phyloP scores from a whole-genome alignment of 2,113 vertebrate genomes.

The Charina bottae region DNA sequence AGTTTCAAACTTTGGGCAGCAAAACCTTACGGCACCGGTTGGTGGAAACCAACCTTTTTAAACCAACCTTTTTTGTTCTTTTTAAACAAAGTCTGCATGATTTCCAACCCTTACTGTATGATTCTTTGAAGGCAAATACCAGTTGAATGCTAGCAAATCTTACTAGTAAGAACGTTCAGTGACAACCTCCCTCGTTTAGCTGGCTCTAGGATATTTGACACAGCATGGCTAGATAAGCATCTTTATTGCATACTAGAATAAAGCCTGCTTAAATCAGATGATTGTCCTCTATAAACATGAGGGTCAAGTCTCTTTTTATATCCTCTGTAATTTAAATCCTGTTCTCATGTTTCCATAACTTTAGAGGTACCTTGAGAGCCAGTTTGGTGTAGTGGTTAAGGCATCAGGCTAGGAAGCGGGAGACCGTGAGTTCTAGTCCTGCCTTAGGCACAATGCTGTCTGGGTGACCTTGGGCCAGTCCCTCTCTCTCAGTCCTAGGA shows the following conservation, averaged over 20 bases:
- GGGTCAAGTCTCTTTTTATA: not conserved
- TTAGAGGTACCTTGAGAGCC: not conserved
- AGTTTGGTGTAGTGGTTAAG: not conserved
- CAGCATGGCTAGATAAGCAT: not conserved
- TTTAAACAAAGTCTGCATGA: not conserved
- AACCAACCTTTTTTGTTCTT: too few species aligned
- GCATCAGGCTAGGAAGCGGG: not conserved
- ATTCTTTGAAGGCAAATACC: not conserved
- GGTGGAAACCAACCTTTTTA: too few species aligned
- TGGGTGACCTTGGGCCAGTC: not conserved
- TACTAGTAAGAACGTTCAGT: not conserved
- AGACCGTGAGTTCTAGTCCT: too few species aligned
- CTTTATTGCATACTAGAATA: not conserved
- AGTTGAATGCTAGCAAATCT: not conserved
- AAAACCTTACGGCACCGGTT: too few species aligned
- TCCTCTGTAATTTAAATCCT: too few species aligned
- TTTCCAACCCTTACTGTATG: not conserved
- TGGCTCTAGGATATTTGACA: not conserved
- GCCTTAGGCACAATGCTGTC: not conserved
- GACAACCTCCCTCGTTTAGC: not conserved
- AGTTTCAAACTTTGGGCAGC: too few species aligned
- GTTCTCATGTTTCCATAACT: not conserved
- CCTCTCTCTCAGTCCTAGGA: not conserved
- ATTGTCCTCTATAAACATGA: not conserved
- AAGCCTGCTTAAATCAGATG: not conserved